Evolutionary conservation across 2,113 vertebrate species (phyloP).

Genomic region (Hassar affinis): DNA sequence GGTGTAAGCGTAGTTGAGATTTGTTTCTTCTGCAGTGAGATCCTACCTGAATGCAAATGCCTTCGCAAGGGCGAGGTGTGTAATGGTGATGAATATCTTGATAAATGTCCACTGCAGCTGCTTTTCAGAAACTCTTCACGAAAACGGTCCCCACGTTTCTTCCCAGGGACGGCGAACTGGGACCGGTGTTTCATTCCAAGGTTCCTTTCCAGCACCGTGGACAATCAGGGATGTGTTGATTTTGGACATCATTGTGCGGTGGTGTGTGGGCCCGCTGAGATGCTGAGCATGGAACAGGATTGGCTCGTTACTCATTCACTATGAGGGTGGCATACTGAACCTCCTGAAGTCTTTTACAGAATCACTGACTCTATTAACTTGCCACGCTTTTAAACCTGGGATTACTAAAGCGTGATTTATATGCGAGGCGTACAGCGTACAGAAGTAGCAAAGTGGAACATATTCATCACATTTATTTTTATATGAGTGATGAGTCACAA

Average conservation of each 20-base stretch:
- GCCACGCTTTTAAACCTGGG: not conserved
- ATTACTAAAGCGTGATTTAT: not conserved
- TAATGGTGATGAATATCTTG: not conserved
- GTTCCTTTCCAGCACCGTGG: not conserved
- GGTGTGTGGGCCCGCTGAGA: not conserved
- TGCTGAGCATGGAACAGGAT: not conserved
- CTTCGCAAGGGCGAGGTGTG: not conserved
- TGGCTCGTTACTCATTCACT: not conserved
- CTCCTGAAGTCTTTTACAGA: too few relatives aligned
- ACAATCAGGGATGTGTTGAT: not conserved
- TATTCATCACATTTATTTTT: constrained; percentile 5
- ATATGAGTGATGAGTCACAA: not conserved
- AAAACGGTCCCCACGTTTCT: not conserved
- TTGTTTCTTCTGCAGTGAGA: not conserved
- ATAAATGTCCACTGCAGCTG: not conserved
- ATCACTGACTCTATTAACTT: not conserved
- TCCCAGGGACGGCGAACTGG: not conserved
- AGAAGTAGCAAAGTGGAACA: not conserved
- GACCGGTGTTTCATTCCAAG: not conserved
- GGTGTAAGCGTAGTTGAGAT: not conserved
- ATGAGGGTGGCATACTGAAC: not conserved
- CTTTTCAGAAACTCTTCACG: not conserved
- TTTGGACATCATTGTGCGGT: not conserved
- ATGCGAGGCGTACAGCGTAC: not conserved
- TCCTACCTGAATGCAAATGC: constrained; percentile 3